Conservation (phyloP, 2,113 vertebrate genomes). For the Gallinago paraguaiae region DNA sequence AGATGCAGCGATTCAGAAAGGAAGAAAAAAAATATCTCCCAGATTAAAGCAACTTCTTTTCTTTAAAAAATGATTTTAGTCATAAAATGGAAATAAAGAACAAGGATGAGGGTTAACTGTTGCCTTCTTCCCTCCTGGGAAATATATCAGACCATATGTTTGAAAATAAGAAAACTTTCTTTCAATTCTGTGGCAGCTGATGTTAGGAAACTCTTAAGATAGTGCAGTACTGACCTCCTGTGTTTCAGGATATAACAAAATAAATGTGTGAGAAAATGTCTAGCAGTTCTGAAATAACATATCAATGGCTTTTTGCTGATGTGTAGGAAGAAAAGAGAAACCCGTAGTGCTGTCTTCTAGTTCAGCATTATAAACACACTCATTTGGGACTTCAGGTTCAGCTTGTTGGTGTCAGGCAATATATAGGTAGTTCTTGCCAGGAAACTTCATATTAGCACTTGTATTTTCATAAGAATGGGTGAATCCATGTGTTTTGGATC, state of each 20-base stretch:
- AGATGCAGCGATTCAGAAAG: not conserved
- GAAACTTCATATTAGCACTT: not conserved
- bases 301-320: not conserved
- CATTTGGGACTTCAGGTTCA: not conserved
- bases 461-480: not conserved
- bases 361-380: not conserved
- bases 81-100: slow-evolving; percentile 6
- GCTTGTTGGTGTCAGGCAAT: not conserved
- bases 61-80: not conserved
- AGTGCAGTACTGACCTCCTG: slow-evolving; percentile 67
- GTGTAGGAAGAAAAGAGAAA: not conserved
- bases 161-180: slow-evolving; percentile 48
- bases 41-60: not conserved
- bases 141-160: slow-evolving; percentile 27
- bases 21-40: not conserved
- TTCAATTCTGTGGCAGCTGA: not conserved
- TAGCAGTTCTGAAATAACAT: slow-evolving; percentile 1
- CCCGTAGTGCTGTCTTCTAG: not conserved
- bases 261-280: not conserved
- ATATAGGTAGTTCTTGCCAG: not conserved
- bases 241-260: slow-evolving; percentile 53
- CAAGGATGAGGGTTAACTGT: slow-evolving; percentile 24
- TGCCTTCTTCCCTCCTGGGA: slow-evolving; percentile 30
- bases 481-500: not conserved
- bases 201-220: not conserved